phyloP scores from a whole-genome alignment of 2,113 vertebrate species.

The Hyaena hyaena region DNA sequence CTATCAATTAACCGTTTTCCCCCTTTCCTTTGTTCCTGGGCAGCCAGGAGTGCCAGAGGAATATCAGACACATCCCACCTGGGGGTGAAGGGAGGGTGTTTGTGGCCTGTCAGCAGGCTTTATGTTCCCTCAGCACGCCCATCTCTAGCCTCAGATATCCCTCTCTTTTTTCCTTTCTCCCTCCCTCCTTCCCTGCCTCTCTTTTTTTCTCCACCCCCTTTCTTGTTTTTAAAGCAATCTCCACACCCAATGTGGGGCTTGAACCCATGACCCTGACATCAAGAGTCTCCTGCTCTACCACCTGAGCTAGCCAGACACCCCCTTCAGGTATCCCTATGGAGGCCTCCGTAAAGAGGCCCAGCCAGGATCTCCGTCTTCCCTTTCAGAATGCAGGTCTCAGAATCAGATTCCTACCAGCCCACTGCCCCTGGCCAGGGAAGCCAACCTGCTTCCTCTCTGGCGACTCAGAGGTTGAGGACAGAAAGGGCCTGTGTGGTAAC shows the following conservation, averaged over 20 bases:
- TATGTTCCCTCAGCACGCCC: no score
- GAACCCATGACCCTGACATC: neutral
- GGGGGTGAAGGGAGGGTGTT: no score
- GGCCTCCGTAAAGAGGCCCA: neutral
- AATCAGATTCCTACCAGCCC: neutral
- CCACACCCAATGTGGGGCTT: neutral
- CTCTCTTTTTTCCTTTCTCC: neutral
- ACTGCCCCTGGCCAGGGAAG: neutral
- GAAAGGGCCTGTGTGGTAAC: neutral
- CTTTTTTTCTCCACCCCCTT: fast-evolving
- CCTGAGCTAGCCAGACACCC: neutral
- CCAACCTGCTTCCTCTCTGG: neutral
- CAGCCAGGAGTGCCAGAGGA: no score
- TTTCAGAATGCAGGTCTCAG: neutral
- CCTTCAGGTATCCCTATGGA: neutral
- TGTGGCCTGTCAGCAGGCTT: no score
- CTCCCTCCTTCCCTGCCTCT: no score
- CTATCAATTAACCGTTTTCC: no score
- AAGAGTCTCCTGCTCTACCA: neutral
- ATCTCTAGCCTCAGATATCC: neutral
- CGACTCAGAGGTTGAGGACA: neutral
- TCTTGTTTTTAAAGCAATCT: neutral
- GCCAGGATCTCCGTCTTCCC: neutral
- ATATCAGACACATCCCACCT: no score
- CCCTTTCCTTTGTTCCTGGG: no score